Conservation (phyloP, 1,140 invertebrate species). For the Polyergus mexicanus region DNA sequence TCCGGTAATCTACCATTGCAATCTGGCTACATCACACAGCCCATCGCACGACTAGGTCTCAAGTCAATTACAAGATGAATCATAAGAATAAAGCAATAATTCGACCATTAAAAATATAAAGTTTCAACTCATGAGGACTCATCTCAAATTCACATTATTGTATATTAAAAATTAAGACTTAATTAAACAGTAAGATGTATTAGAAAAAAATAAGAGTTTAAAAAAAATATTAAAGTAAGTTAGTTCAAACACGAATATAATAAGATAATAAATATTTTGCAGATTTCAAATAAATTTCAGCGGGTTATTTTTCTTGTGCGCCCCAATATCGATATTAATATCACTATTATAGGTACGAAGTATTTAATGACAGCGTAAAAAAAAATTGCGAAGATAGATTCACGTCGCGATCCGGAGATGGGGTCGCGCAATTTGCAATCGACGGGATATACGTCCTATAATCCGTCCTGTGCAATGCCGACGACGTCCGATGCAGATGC, state of each 20-base stretch:
- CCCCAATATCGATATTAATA: background rate
- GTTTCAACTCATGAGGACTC: background rate
- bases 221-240: background rate
- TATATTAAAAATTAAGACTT: background rate
- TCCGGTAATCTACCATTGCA: slow-evolving; percentile 25
- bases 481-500: slow-evolving; percentile 76
- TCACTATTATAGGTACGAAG: background rate
- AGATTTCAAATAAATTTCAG: background rate
- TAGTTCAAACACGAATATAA: slow-evolving; percentile 2
- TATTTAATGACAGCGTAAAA: background rate
- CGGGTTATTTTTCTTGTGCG: background rate
- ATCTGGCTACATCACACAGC: slow-evolving; percentile 13
- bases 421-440: slow-evolving; percentile 59
- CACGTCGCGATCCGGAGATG: slow-evolving; percentile 50
- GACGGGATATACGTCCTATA: slow-evolving; percentile 53
- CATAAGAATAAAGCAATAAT: background rate
- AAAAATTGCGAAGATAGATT: background rate
- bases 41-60: background rate
- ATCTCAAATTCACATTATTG: background rate
- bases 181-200: background rate
- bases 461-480: slow-evolving; percentile 57
- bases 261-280: background rate
- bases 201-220: background rate
- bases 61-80: background rate
- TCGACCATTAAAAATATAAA: background rate